Evolutionary conservation across 1,140 invertebrate genomes (phyloP), one percentile per base, ranked within the genome.

Genomic region (Bombus haemorrhoidalis): DNA sequence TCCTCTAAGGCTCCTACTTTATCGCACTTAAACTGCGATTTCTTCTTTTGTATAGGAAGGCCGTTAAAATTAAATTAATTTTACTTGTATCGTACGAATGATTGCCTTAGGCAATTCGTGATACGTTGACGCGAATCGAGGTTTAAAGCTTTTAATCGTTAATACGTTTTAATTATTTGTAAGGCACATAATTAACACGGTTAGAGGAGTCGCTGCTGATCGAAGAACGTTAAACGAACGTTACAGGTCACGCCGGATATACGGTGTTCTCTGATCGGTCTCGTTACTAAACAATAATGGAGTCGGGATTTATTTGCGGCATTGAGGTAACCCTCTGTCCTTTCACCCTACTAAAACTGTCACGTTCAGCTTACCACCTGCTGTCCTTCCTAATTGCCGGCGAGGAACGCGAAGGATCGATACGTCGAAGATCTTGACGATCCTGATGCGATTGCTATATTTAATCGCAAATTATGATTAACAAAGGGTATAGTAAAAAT

Each of bases 361-460:
- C 93, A 94, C 76, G 81, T 84, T 86, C 93, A 94, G 93, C 71
- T 83, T 85, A 91, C 89, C 92, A 80, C 92, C 93, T 86, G 86
- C 86, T 77, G 92, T 73, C 84, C 83, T 75, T 59, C 72, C 87
- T 93, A 93, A 94, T 93, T 91, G 90, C 90, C 84, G 64, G 53
- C 78, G 43, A 47, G 69, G 81, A 53, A 80, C 66, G 68, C 66
- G 15, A 86, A 82, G 53, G 68, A 89, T 87, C 85, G 83, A 91
- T 90, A 88, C 64, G 53, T 91, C 81, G 53, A 83, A 83, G 28
- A 69, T 25, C 77, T 13, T 3, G 43, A 69, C 18, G 43, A 86
- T 89, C n/a, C 22, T 22, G 13, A 39, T 28, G 10, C 28, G 25
- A 39, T 25, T 41, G 57, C 28, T 75, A 34, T 18, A 69, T 47